A percentile compares a stretch with the other conserved stretches of the same genome.
phyloP scores from a whole-genome alignment of 1,140 invertebrate species.

The Rhyzopertha dominica region DNA sequence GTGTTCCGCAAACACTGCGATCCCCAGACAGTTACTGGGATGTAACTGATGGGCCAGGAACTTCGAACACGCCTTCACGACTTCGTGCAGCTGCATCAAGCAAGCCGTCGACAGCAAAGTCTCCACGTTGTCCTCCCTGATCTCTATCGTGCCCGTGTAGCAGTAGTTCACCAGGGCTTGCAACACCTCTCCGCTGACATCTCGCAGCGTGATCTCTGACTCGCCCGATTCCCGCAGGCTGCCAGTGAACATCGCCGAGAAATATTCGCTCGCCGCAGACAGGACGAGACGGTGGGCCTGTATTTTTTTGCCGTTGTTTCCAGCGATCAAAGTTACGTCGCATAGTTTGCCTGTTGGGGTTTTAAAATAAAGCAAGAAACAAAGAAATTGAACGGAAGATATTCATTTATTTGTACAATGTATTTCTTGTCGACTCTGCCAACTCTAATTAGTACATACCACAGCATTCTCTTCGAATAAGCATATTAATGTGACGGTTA shows the following conservation, averaged over 20 bases:
- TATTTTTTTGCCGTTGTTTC: constrained; percentile 49
- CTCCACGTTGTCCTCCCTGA: constrained; percentile 79
- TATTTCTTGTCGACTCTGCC: no score
- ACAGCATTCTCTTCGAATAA: no score
- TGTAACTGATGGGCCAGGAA: constrained; percentile 88
- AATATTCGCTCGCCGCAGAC: constrained; percentile 88
- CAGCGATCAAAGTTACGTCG: constrained; percentile 73
- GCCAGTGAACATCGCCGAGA: constrained; percentile 91
- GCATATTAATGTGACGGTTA: no score
- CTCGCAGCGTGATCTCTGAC: constrained; percentile 75
- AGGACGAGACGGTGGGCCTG: constrained; percentile 64
- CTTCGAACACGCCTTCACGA: constrained; percentile 83
- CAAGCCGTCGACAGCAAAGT: constrained; percentile 80
- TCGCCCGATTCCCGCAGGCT: constrained; percentile 78
- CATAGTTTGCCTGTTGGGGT: no score
- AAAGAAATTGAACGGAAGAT: no score
- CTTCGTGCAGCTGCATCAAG: constrained; percentile 79
- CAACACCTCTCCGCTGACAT: constrained; percentile 80
- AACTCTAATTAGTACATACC: no score
- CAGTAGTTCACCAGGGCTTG: constrained; percentile 80
- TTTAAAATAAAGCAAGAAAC: no score
- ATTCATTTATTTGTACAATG: no score
- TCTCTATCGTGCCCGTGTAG: constrained; percentile 78
- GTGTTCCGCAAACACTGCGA: constrained; percentile 86
- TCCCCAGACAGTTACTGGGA: constrained; percentile 91